Evolutionary conservation across 35 echinoderm and acorn worm genomes (phyloP).

Genomic region (Heliocidaris tuberculata): DNA sequence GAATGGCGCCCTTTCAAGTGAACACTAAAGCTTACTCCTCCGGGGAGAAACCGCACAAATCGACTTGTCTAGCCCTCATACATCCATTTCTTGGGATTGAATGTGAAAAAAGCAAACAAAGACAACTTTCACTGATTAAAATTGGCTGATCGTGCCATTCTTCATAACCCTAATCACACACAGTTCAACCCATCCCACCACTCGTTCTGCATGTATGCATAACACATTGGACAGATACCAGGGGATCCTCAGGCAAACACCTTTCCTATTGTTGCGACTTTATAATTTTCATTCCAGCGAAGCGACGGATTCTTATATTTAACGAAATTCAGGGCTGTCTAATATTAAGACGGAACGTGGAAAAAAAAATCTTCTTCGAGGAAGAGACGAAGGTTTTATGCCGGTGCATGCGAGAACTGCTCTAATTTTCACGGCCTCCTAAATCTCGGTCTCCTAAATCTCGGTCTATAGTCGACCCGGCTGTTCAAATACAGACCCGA

Average conservation of each 20-base stretch:
- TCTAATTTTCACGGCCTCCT: conserved; percentile 12
- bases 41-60: neutral
- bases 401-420: neutral
- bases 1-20: neutral
- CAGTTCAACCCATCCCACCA: neutral
- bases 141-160: neutral
- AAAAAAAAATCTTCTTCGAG: neutral
- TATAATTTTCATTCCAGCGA: too few species aligned
- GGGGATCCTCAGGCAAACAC: neutral
- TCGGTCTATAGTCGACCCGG: conserved; percentile 6
- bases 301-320: neutral
- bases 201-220: conserved; percentile 8
- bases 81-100: neutral
- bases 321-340: neutral
- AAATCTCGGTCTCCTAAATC: conserved; percentile 2
- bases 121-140: conserved; percentile 17
- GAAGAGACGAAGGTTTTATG: neutral
- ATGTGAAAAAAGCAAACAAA: neutral
- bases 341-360: neutral
- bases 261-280: neutral
- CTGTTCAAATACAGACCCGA: conserved; percentile 31
- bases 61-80: neutral
- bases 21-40: neutral
- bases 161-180: neutral
- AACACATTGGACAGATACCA: neutral